A percentile compares a stretch with the other conserved stretches of the same genome.
phyloP scores from a whole-genome alignment of 1,140 invertebrate species.

The Steinernema khuongi region DNA sequence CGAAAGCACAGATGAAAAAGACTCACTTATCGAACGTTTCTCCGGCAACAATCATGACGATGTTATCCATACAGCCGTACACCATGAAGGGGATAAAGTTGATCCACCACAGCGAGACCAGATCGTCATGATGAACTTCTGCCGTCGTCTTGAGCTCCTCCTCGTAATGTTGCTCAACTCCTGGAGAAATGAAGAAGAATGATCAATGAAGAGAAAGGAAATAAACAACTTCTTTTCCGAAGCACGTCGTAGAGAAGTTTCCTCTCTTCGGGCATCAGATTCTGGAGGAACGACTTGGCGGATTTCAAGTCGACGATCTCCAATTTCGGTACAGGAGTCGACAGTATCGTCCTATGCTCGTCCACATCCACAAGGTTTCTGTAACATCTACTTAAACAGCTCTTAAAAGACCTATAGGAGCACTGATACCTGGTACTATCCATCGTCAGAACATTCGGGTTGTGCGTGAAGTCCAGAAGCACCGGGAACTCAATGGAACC shows the following conservation, averaged over 20 bases:
- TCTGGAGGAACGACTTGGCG: slow-evolving; percentile 22
- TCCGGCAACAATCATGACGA: slow-evolving; percentile 88
- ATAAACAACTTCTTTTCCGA: neutral
- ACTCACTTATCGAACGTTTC: slow-evolving; percentile 77
- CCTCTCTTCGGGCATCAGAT: slow-evolving; percentile 22
- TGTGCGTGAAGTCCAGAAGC: neutral
- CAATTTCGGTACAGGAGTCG: neutral
- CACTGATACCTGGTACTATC: neutral
- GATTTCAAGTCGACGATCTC: slow-evolving; percentile 24
- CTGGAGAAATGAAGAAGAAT: neutral
- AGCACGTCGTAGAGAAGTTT: slow-evolving; percentile 34
- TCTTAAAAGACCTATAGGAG: neutral
- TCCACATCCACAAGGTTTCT: too few relatives aligned
- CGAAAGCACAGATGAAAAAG: too few relatives aligned
- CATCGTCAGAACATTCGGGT: neutral
- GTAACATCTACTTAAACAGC: too few relatives aligned
- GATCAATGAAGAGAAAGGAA: neutral
- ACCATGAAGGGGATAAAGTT: slow-evolving; percentile 89
- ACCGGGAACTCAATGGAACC: neutral
- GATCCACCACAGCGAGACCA: slow-evolving; percentile 59
- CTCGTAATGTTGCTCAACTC: slow-evolving; percentile 8
- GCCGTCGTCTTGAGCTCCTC: slow-evolving; percentile 24
- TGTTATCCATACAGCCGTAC: slow-evolving; percentile 91
- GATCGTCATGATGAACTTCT: slow-evolving; percentile 33
- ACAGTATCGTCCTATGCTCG: neutral